These are phyloP conservation scores for Ennomos erosarius DNA, from an alignment of 2,888 invertebrate species.

Conservation along the genomic window DNA sequence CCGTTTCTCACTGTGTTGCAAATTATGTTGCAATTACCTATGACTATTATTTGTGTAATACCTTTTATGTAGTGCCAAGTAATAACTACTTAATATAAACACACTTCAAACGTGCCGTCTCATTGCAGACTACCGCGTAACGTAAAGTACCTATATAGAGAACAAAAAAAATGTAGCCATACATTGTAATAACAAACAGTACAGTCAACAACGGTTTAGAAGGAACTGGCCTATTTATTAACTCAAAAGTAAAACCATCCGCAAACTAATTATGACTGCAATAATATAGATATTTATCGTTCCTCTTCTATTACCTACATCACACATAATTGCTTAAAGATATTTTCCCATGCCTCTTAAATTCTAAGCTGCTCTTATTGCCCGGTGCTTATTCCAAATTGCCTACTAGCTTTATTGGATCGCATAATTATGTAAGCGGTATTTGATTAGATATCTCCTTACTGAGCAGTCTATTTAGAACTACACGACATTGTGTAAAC, in stretches of 20 bases:
- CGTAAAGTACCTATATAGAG: conserved; percentile 37
- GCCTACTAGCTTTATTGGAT: conserved; percentile 48
- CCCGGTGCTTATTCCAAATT: conserved; percentile 56
- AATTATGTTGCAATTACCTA: conserved; percentile 3
- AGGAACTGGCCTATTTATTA: conserved; percentile 53
- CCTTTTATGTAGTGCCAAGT: conserved; percentile 1
- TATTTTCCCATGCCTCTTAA: conserved; percentile 65
- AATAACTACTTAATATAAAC: conserved; percentile 13
- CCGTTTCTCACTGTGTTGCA: conserved; percentile 1
- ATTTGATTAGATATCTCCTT: conserved; percentile 36
- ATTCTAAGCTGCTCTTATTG: conserved; percentile 45
- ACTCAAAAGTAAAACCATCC: conserved; percentile 50
- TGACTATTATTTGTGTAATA: conserved; percentile 1
- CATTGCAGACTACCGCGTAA: conserved; percentile 31
- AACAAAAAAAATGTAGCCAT: conserved; percentile 43
- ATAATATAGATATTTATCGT: conserved; percentile 64
- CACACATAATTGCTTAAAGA: conserved; percentile 60
- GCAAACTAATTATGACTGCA: conserved; percentile 70
- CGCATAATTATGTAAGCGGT: conserved; percentile 44
- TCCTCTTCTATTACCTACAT: conserved; percentile 56
- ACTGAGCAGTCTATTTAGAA: conserved; percentile 19
- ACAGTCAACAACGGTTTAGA: conserved; percentile 47
- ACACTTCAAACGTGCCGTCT: conserved; percentile 32
- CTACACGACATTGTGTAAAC: not conserved
- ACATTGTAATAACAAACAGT: conserved; percentile 51